Base-by-base conservation (phyloP, 2,888 invertebrate genomes). In the Megamerina dolium region DNA sequence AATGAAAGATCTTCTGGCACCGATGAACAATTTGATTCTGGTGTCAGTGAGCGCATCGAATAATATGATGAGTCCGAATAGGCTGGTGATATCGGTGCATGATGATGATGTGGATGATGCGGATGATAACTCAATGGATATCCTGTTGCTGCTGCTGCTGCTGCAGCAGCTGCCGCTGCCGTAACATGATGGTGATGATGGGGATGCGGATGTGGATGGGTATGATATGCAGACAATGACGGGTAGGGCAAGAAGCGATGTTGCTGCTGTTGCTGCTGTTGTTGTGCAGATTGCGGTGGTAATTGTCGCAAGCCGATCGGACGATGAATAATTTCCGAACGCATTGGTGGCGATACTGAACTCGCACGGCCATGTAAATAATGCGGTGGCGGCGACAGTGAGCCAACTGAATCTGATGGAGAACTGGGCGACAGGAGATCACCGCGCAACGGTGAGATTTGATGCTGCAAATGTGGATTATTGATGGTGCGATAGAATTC, bases 21-120 rank as follows among this genome's bases (percentile, higher is more conserved):
- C 2, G 66, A 63, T 10, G 68, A 69, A 43, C 66, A 66, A 37
- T 63, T 66, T 3, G 68, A 66, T 42, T 70, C 69, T 14, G 72
- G 72, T 2, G 72, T 70, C 36, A 68, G 45, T 4, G 72, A 71
- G 37, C 72, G 62, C 57, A 68, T 67, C 13, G 72, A 70, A 47
- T 68, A 71, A 42, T 64, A 71, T 3, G 71, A 70, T 18, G 65
- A 64, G 39, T 70, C 70, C 14, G 72, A 72, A 46, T 71, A 71
- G n/a, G 70, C 66, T 12, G 72, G 71, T 36, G 72, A 72, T 4
- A 72, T 68, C 21, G 71, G 71, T 3, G 69, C 68, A 50, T 66
- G 66, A 37, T 57, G 57, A 41, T 49, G 52, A 29, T 53, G 52
- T 8, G 48, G 54, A n/a, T n/a, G n/a, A n/a, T n/a, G n/a, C n/a